These are phyloP conservation scores for Pediacus dermestoides DNA, from an alignment of 2,888 invertebrate genomes.

Conservation along the genomic window DNA sequence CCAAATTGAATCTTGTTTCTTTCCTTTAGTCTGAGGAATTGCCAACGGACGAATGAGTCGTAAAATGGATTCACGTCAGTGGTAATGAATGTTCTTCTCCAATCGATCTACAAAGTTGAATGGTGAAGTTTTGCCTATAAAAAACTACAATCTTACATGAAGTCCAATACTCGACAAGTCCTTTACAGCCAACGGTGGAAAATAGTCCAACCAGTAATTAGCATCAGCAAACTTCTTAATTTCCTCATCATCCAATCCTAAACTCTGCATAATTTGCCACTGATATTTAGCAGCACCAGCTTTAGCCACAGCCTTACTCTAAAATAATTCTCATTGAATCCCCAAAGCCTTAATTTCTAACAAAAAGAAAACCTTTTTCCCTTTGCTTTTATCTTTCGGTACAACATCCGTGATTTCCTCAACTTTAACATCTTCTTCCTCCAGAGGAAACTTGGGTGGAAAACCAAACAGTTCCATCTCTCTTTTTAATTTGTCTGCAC, in stretches of 20 bases:
- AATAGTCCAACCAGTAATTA: conserved; percentile 92
- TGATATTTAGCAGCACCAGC: conserved; percentile 86
- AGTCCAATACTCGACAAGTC: conserved; percentile 89
- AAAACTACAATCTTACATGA: conserved; percentile 59
- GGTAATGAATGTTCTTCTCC: conserved; percentile 97
- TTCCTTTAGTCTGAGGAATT: conserved; percentile 80
- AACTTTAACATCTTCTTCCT: conserved; percentile 49
- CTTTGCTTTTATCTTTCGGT: conserved; percentile 83
- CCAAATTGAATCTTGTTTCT: conserved; percentile 93
- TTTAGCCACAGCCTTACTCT: conserved; percentile 95
- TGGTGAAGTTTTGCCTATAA: conserved; percentile 9
- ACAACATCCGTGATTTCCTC: conserved; percentile 57
- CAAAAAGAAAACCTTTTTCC: conserved; percentile 65
- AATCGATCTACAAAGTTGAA: conserved; percentile 72
- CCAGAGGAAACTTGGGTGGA: conserved; percentile 85
- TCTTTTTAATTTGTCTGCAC: conserved; percentile 93
- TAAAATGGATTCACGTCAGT: conserved; percentile 97
- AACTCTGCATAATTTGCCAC: conserved; percentile 97
- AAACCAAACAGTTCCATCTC: conserved; percentile 90
- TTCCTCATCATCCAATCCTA: conserved; percentile 88
- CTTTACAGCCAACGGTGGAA: conserved; percentile 83
- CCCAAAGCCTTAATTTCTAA: conserved; percentile 5
- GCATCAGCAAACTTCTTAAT: conserved; percentile 89
- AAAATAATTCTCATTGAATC: conserved; percentile 28
- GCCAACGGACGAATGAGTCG: conserved; percentile 98